phyloP scores from a whole-genome alignment of 2,888 invertebrate species.

The Drosophila hamatofila region DNA sequence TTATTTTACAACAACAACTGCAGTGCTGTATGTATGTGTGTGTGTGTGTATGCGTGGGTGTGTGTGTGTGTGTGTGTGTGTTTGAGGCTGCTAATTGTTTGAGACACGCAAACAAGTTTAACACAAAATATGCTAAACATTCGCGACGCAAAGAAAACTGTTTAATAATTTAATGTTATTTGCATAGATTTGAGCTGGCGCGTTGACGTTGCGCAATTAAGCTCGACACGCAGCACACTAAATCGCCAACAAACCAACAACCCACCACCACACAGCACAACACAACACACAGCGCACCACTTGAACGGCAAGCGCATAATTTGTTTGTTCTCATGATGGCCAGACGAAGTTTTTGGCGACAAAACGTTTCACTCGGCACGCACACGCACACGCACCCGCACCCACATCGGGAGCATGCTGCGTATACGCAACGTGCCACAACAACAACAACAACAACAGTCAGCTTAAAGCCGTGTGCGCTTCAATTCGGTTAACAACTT shows the following conservation, averaged over 20 bases:
- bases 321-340: constrained; percentile 58
- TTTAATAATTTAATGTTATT: constrained; percentile 77
- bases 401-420: constrained; percentile 36
- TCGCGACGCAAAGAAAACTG: constrained; percentile 61
- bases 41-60: constrained; percentile 24
- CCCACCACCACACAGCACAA: background rate
- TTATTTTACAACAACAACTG: constrained; percentile 56
- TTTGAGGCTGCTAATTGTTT: constrained; percentile 74
- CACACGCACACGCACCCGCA: constrained; percentile 12
- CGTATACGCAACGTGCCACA: constrained; percentile 56
- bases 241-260: constrained; percentile 22
- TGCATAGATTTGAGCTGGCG: constrained; percentile 70
- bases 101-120: constrained; percentile 80
- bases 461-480: constrained; percentile 42
- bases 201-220: constrained; percentile 72
- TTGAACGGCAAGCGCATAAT: constrained; percentile 49
- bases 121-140: constrained; percentile 74
- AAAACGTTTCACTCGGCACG: constrained; percentile 54
- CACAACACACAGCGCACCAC: constrained; percentile 21
- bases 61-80: constrained; percentile 28
- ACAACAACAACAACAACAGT: background rate
- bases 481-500: constrained; percentile 47
- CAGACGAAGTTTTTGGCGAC: constrained; percentile 44
- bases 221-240: constrained; percentile 65
- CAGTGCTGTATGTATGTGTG: constrained; percentile 8